phyloP scores from a whole-genome alignment of 2,113 vertebrate species.

The Aramus guarauna region DNA sequence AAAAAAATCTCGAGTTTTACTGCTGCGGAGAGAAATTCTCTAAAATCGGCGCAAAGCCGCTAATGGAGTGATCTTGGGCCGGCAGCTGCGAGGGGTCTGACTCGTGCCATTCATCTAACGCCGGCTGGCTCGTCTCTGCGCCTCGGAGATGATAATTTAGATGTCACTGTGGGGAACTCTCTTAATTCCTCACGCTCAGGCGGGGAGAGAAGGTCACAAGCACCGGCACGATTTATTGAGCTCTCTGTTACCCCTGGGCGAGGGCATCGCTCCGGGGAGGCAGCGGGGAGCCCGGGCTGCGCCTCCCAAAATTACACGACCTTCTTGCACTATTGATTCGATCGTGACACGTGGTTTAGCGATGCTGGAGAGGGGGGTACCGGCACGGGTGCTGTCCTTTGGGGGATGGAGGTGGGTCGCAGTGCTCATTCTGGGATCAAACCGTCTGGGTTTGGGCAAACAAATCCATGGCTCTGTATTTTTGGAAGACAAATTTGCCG shows the following conservation, averaged over 20 bases:
- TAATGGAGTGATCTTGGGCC: background rate
- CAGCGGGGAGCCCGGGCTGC: background rate
- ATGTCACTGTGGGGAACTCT: background rate
- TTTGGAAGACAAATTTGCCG: background rate
- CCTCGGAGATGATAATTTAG: background rate
- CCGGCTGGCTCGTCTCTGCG: background rate
- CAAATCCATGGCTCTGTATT: background rate
- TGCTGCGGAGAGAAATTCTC: background rate
- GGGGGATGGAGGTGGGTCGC: background rate
- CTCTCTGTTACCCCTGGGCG: background rate
- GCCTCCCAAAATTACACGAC: background rate
- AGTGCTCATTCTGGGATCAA: background rate
- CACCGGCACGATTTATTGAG: background rate
- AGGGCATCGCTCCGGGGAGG: fast-evolving
- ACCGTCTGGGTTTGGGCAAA: background rate
- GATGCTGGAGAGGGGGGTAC: background rate
- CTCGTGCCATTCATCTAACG: background rate
- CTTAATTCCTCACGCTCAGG: background rate
- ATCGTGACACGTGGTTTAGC: background rate
- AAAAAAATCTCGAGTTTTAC: background rate
- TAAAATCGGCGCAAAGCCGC: background rate
- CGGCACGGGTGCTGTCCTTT: background rate
- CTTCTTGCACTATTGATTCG: background rate
- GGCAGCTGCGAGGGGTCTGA: background rate
- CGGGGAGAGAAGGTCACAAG: background rate